These are phyloP conservation scores for Laupala kohalensis DNA, from an alignment of 1,140 invertebrate species.

Conservation along the genomic window DNA sequence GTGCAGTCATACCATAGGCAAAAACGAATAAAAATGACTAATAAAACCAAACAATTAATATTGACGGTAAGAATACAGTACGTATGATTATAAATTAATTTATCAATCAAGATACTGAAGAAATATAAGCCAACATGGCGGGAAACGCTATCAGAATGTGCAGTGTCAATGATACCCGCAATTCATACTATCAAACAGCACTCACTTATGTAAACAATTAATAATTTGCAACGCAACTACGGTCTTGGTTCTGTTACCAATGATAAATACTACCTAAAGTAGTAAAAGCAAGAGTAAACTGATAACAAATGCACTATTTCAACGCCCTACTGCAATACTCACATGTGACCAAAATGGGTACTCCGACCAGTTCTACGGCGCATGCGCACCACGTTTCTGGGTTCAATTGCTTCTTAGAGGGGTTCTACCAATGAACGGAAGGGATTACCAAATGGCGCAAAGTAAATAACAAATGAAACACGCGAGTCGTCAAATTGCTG, in stretches of 20 bases:
- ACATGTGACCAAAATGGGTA: conserved; percentile 14
- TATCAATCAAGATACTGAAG: neutral
- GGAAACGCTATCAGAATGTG: conserved; percentile 9
- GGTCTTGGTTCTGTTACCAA: too few species aligned
- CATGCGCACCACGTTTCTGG: conserved; percentile 11
- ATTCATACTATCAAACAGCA: neutral
- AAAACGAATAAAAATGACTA: too few species aligned
- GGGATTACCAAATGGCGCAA: neutral
- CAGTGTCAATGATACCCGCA: conserved; percentile 6
- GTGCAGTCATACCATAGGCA: too few species aligned
- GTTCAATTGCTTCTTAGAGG: conserved; percentile 12
- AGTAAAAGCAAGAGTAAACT: too few species aligned
- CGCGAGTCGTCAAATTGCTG: neutral
- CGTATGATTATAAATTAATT: too few species aligned
- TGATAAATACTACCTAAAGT: too few species aligned
- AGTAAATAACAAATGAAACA: neutral
- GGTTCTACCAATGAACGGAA: conserved; percentile 1
- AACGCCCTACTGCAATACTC: conserved; percentile 1
- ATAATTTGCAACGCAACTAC: too few species aligned
- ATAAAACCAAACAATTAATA: too few species aligned
- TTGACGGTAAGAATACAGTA: too few species aligned
- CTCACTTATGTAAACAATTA: neutral
- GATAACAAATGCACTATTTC: neutral
- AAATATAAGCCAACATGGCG: conserved; percentile 10
- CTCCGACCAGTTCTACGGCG: conserved; percentile 5